Evolutionary conservation across 2,888 invertebrate genomes (phyloP).

Genomic region (Ommatoiulus sabulosus): DNA sequence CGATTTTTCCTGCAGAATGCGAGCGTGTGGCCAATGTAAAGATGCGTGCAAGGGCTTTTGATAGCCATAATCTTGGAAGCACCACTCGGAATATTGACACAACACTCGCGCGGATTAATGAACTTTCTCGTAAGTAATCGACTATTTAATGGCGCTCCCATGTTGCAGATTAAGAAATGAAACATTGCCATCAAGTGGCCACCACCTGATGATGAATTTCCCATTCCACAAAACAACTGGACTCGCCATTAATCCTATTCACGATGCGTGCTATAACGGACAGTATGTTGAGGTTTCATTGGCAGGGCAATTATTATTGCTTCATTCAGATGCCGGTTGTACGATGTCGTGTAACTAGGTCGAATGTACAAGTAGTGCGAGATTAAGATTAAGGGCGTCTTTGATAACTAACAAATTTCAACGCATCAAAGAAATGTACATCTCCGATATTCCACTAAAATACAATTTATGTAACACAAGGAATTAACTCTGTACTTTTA

Average conservation of each 20-base stretch:
- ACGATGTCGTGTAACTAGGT: no score
- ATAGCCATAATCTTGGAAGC: conserved; percentile 34
- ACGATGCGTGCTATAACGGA: background rate
- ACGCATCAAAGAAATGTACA: no score
- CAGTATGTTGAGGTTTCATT: background rate
- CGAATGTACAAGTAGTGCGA: no score
- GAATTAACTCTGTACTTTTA: no score
- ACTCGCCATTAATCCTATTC: background rate
- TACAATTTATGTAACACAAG: no score
- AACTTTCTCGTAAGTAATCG: conserved; percentile 28
- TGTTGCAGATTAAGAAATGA: conserved; percentile 40
- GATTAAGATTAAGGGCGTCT: no score
- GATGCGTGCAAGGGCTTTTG: conserved; percentile 2
- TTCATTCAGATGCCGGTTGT: no score
- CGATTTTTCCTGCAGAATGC: background rate
- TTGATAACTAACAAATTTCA: no score
- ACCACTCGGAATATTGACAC: conserved; percentile 40
- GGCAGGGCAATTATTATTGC: no score
- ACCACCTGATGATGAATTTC: conserved; percentile 40
- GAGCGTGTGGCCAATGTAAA: background rate
- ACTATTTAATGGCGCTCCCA: conserved; percentile 30
- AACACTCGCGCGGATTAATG: conserved; percentile 10
- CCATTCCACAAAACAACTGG: background rate
- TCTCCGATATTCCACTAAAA: no score
- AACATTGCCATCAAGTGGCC: conserved; percentile 1